These are phyloP conservation scores for Etheostoma spectabile DNA, from an alignment of 2,113 vertebrate species.

Conservation along the genomic window DNA sequence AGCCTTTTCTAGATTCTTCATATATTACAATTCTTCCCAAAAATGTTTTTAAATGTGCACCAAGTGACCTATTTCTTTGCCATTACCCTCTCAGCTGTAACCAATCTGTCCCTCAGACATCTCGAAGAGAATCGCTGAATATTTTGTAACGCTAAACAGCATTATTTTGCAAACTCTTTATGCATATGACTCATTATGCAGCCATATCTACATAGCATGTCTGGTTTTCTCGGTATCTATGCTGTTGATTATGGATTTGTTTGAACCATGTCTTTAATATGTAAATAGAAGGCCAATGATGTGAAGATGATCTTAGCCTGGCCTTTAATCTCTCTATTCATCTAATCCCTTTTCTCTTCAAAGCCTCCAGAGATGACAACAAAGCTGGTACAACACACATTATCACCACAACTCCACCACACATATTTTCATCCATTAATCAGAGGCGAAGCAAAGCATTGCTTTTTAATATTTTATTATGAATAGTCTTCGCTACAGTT, in stretches of 20 bases:
- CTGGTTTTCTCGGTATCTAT: constrained; percentile 38
- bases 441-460: constrained; percentile 27
- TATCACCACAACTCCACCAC: neutral
- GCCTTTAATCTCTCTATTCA: constrained; percentile 73
- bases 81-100: neutral
- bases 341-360: constrained; percentile 58
- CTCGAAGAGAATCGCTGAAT: constrained; percentile 30
- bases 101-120: constrained; percentile 37
- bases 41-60: neutral
- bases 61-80: constrained; percentile 3
- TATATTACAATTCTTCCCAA: neutral
- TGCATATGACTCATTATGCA: constrained; percentile 59
- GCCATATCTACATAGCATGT: constrained; percentile 40
- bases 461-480: constrained; percentile 66
- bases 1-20: neutral
- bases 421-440: constrained; percentile 34
- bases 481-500: constrained; percentile 51
- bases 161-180: constrained; percentile 33
- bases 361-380: constrained; percentile 44
- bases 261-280: constrained; percentile 64
- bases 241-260: constrained; percentile 56
- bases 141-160: constrained; percentile 58
- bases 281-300: constrained; percentile 69
- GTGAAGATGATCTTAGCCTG: constrained; percentile 49
- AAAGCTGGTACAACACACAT: constrained; percentile 34